Evolutionary conservation across 1,140 invertebrate species (phyloP), one percentile per base, ranked within the genome.

Genomic region (Drosophila grimshawi): DNA sequence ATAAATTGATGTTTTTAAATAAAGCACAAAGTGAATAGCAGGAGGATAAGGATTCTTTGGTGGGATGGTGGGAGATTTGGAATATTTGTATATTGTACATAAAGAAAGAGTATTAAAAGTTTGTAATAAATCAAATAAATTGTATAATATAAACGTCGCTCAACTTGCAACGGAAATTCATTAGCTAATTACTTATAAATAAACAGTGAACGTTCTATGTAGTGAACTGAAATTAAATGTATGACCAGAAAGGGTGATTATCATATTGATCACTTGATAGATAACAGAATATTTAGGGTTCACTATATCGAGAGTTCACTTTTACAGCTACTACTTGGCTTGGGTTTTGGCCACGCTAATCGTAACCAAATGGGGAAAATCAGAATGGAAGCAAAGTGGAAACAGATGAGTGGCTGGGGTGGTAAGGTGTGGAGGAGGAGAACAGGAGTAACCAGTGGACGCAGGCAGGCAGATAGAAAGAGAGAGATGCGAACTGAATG

Each of bases 381-480:
- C 3, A 64, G 3, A 64, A 43, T n/a, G 35, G 41, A 55, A 53
- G 53, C 33, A 60, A 62, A 51, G 60, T 65, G 51, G 46, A 43
- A 52, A 55, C 55, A 65, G 39, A 59, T 56, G 29, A 55, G 32
- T 19, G 27, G 35, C 19, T 19, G 2, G 19, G 19, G 29, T 11
- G 29, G 49, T 66, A 41, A 33, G 10, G 39, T 10, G 19, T 49
- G 55, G 33, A 35, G 51, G 29, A 33, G 45, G 11, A 35, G 41
- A 39, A 57, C 32, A 41, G 65, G 53, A 55, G 8, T 48, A 70
- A 56, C 51, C 60, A 70, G 46, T 64, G 29, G 51, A 49, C 11
- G 60, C 67, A 71, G 45, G 53, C 52, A 69, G 52, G 49, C 41
- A 64, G 45, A 37, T n/a, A 35, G 35, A 45, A n/a, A 64, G 39